Evolutionary conservation across 2,113 vertebrate species (phyloP).

Genomic region (Regulus satrapa): DNA sequence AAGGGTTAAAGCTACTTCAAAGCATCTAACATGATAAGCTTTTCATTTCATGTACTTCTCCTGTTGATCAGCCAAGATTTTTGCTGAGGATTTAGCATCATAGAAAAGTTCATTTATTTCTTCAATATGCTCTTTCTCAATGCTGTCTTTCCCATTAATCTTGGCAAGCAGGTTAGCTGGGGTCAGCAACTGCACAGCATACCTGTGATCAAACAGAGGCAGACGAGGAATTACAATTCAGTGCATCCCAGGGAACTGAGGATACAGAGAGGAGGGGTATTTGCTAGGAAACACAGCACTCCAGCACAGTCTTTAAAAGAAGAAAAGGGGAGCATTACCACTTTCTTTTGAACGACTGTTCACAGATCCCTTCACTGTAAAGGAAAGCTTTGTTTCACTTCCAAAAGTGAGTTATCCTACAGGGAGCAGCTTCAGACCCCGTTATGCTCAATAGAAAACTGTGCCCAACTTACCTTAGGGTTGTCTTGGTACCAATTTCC

Average conservation of each 20-base stretch:
- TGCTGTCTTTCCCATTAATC: constrained; percentile 92
- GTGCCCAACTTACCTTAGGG: constrained; percentile 80
- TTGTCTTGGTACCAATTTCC: constrained; percentile 96
- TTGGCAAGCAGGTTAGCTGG: constrained; percentile 90
- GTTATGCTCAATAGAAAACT: not conserved
- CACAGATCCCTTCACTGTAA: not conserved
- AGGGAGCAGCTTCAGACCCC: not conserved
- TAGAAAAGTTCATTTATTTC: constrained; percentile 99
- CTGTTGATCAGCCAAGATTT: constrained; percentile 95
- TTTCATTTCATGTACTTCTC: constrained; percentile 96
- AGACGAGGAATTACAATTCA: not conserved
- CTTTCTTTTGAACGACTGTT: not conserved
- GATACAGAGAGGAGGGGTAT: not conserved
- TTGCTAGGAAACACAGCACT: not conserved
- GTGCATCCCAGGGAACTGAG: not conserved
- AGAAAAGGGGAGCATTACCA: not conserved
- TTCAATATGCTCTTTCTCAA: constrained; percentile 95
- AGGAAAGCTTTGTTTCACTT: not conserved
- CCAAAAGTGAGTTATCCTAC: not conserved
- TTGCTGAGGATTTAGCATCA: constrained; percentile 96
- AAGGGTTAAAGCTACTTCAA: constrained; percentile 25
- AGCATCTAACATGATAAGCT: not conserved
- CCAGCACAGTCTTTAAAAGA: not conserved
- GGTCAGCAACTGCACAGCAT: constrained; percentile 91
- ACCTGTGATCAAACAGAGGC: constrained; percentile 72